Percentiles rank a stretch among this genome's conserved stretches.
phyloP scores from a whole-genome alignment of 2,888 invertebrate genomes.

The Platerodrilus igneus region DNA sequence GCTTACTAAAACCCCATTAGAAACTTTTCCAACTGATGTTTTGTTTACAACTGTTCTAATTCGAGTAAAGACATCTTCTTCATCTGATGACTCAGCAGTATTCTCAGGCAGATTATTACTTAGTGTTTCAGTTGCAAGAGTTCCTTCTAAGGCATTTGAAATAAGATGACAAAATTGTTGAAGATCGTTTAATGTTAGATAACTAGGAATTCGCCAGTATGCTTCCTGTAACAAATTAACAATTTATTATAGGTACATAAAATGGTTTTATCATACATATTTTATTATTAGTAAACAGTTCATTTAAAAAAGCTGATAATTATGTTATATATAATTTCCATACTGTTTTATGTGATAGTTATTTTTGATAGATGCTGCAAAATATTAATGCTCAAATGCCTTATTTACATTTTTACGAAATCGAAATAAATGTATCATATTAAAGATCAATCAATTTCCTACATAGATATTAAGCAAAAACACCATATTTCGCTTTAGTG shows the following conservation, averaged over 20 bases:
- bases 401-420: too few relatives aligned
- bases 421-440: too few relatives aligned
- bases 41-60: conserved; percentile 32
- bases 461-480: too few relatives aligned
- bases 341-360: too few relatives aligned
- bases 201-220: conserved; percentile 82
- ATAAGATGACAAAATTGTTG: conserved; percentile 55
- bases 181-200: conserved; percentile 54
- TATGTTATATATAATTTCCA: too few relatives aligned
- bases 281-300: too few relatives aligned
- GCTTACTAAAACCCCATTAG: conserved; percentile 2
- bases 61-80: conserved; percentile 45
- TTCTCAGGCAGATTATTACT: conserved; percentile 16
- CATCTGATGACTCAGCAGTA: conserved; percentile 34
- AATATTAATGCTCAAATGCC: too few relatives aligned
- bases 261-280: too few relatives aligned
- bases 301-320: too few relatives aligned
- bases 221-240: conserved; percentile 56
- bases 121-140: conserved; percentile 46
- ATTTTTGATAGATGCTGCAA: too few relatives aligned
- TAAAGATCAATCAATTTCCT: too few relatives aligned
- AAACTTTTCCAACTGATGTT: conserved; percentile 10
- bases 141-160: conserved; percentile 53
- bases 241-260: conserved; percentile 10
- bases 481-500: too few relatives aligned